Percentiles rank a stretch among this genome's conserved stretches.
These are phyloP conservation scores for Melopsittacus undulatus DNA, from an alignment of 2,797 vertebrate species.

Conservation along the genomic window DNA sequence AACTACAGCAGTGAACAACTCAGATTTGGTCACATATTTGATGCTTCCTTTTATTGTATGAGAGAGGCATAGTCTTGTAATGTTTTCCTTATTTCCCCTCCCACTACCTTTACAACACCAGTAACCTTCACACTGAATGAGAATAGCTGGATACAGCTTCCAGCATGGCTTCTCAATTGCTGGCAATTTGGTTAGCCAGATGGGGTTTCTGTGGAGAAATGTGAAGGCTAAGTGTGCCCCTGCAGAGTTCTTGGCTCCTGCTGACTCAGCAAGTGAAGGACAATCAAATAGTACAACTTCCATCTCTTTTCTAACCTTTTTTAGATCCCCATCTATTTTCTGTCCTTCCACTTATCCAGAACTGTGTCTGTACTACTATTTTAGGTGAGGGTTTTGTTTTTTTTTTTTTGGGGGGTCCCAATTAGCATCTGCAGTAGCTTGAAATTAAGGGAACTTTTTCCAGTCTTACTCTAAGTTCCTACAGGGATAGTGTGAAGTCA, in stretches of 20 bases:
- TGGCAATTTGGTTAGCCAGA: conserved; percentile 56
- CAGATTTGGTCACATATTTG: neutral
- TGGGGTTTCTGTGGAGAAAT: conserved; percentile 50
- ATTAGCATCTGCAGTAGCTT: neutral
- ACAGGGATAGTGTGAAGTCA: neutral
- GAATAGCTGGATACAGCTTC: conserved; percentile 61
- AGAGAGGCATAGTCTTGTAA: neutral
- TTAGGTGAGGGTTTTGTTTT: neutral
- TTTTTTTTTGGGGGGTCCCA: neutral
- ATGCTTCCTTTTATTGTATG: neutral
- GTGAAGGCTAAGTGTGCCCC: conserved; percentile 49
- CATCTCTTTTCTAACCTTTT: conserved; percentile 5
- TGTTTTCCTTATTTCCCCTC: neutral
- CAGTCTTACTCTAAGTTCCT: conserved; percentile 1
- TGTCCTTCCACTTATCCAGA: neutral
- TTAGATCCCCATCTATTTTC: neutral
- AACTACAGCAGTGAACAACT: neutral
- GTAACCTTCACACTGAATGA: conserved; percentile 62
- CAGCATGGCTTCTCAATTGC: conserved; percentile 52
- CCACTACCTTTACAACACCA: neutral
- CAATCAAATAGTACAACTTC: neutral
- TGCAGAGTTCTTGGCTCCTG: conserved; percentile 46
- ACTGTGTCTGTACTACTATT: neutral
- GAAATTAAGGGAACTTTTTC: conserved; percentile 26
- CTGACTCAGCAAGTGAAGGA: conserved; percentile 51